phyloP scores from a whole-genome alignment of 2,888 invertebrate species.

The Imbricaverruca yamaguchii region DNA sequence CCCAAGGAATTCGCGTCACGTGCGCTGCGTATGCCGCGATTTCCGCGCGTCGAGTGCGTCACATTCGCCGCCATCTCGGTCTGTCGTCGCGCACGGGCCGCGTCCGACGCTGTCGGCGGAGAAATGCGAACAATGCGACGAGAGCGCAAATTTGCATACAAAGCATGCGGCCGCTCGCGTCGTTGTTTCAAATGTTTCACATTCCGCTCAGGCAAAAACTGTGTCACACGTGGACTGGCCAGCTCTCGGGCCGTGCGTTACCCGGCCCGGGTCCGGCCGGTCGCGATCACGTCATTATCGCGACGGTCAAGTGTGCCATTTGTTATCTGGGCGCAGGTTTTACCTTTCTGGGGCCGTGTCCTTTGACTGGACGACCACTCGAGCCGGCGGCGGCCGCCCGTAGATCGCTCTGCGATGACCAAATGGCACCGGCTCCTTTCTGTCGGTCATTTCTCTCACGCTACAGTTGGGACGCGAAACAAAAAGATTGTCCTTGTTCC shows the following conservation, averaged over 20 bases:
- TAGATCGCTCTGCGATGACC: slow-evolving; percentile 8
- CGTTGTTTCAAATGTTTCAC: slow-evolving; percentile 19
- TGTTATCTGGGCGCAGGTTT: neutral
- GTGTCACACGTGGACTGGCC: neutral
- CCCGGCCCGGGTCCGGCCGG: neutral
- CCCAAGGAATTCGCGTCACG: slow-evolving; percentile 1
- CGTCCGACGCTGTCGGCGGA: neutral
- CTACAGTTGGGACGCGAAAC: neutral
- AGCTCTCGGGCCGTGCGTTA: neutral
- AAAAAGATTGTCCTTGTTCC: slow-evolving; percentile 19
- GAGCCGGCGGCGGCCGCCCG: neutral
- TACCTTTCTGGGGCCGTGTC: neutral
- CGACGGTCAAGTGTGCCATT: slow-evolving; percentile 10
- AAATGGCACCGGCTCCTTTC: slow-evolving; percentile 1
- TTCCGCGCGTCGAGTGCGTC: too few relatives aligned
- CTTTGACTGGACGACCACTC: neutral
- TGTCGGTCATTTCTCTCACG: neutral
- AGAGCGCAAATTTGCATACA: neutral
- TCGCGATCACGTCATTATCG: slow-evolving; percentile 13
- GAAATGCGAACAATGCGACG: slow-evolving; percentile 7
- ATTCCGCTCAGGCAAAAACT: neutral
- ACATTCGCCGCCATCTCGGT: neutral
- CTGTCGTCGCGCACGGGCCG: slow-evolving; percentile 1
- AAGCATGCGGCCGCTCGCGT: neutral
- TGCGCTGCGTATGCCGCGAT: too few relatives aligned